Evolutionary conservation across 2,113 vertebrate genomes (phyloP), one percentile per base, ranked within the genome.

Genomic region (Hiodon tergisus): DNA sequence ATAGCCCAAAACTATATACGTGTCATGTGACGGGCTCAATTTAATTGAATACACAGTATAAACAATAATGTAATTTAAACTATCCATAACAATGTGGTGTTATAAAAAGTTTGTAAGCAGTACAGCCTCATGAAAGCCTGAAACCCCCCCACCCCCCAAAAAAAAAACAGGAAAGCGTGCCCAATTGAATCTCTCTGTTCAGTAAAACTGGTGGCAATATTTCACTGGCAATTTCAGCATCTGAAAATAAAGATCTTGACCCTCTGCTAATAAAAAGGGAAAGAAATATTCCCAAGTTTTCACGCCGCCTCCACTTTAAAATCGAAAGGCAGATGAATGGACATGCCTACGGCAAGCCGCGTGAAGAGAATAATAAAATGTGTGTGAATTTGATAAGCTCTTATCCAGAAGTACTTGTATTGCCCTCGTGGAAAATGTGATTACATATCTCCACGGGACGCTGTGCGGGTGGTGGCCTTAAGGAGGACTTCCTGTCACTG

Each of bases 341-440:
- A 85, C 72, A 60, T 77, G 80, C 82, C 86, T 82, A 80, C 16
- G 59, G 60, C 82, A 72, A 78, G 81, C 82, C 80, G 59, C 61
- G 74, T 67, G 69, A 67, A 81, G 78, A 77, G 73, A 74, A 72
- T 85, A 86, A 89, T 88, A 79, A 86, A 86, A 83, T 78, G 81
- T 86, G 78, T 82, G 83, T 76, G 81, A 80, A 86, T 88, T 88
- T 57, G 84, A 88, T 89, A 89, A 88, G 86, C 79, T 83, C 78
- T 85, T 86, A 84, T 85, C 85, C 87, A 77, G 76, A 5, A 84
- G 80, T 76, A 74, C 79, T 82, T 74, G 78, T 85, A 72, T 74
- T 83, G 77, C 67, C 80, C 83, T 85, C 77, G 82, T 80, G 79
- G 86, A 88, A 90, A 87, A 87, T 85, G 84, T 82, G 84, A 89